Evolutionary conservation across 2,797 vertebrate species (phyloP), one percentile per base, ranked within the genome.

Genomic region (Carapus acus): DNA sequence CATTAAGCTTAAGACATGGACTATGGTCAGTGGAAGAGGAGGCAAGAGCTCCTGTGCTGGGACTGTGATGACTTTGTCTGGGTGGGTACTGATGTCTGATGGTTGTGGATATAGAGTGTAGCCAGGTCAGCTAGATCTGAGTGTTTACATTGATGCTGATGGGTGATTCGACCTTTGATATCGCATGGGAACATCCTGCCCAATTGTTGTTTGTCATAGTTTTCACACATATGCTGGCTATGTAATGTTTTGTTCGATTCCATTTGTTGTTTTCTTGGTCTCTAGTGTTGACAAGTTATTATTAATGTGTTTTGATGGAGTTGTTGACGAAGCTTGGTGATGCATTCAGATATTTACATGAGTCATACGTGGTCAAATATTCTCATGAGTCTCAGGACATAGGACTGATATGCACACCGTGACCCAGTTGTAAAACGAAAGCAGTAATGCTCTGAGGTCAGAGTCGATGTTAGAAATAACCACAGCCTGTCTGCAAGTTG

Each of bases 11-110:
- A n/a, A 63, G 53, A 53, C 54, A 70, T 68, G 67, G 65, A 66
- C 9, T 40, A 66, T 47, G 5, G 43, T 44, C 23, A 0, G 2
- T 52, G 24, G 54, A 80, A 29, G 45, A 72, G 55, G 36, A 67
- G 60, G 7, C 43, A 9, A 23, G 45, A 45, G 58, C 31, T 38
- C 39, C 11, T 53, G 31, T 67, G 40, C 76, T 52, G 44, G 54
- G 71, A 52, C 54, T 40, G 51, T 0, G 14, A 72, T 46, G 51
- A 51, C 59, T 64, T 3, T 49, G 41, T 71, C 43, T 55, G 67
- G 77, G 70, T 74, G 67, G 58, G 73, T 82, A 69, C 44, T 54
- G n/a, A n/a, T n/a, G n/a, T 67, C 12, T 41, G 1, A 43, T 65
- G 29, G 11, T 0, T 58, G 1, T 16, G 1, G 13, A 43, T 27